Evolutionary conservation across 2,797 vertebrate species (phyloP).

Genomic region (Rhinella marina): DNA sequence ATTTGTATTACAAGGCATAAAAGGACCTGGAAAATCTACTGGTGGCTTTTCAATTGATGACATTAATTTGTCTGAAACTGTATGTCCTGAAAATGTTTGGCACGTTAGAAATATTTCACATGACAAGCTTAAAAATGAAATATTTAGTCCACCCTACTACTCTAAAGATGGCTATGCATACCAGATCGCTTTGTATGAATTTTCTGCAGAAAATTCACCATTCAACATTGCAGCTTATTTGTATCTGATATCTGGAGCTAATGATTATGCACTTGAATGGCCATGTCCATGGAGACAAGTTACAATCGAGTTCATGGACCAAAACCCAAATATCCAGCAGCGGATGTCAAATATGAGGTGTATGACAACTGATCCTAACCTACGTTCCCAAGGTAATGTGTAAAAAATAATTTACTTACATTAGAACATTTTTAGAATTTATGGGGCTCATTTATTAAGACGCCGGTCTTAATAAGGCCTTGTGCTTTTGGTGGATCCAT

Average conservation of each 20-base stretch:
- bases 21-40: slow-evolving; percentile 60
- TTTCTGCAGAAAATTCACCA: not conserved
- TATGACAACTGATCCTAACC: slow-evolving; percentile 83
- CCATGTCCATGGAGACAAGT: slow-evolving; percentile 80
- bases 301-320: slow-evolving; percentile 88
- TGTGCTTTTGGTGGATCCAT: no score
- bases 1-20: slow-evolving; percentile 81
- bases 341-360: slow-evolving; percentile 90
- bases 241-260: slow-evolving; percentile 79
- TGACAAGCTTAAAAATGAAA: not conserved
- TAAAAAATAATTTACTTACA: not conserved
- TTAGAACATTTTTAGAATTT: not conserved
- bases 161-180: slow-evolving; percentile 87
- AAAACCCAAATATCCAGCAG: slow-evolving; percentile 86
- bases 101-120: slow-evolving; percentile 78
- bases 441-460: no score
- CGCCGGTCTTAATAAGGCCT: no score
- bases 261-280: slow-evolving; percentile 81
- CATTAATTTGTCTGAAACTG: slow-evolving; percentile 89
- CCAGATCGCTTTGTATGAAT: slow-evolving; percentile 78
- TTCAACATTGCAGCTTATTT: slow-evolving; percentile 77
- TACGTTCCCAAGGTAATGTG: not conserved
- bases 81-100: slow-evolving; percentile 88
- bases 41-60: slow-evolving; percentile 91
- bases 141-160: slow-evolving; percentile 84